phyloP scores from a whole-genome alignment of 37 sponge, comb jelly and placozoan genomes.

The Dysidea cf. avara region DNA sequence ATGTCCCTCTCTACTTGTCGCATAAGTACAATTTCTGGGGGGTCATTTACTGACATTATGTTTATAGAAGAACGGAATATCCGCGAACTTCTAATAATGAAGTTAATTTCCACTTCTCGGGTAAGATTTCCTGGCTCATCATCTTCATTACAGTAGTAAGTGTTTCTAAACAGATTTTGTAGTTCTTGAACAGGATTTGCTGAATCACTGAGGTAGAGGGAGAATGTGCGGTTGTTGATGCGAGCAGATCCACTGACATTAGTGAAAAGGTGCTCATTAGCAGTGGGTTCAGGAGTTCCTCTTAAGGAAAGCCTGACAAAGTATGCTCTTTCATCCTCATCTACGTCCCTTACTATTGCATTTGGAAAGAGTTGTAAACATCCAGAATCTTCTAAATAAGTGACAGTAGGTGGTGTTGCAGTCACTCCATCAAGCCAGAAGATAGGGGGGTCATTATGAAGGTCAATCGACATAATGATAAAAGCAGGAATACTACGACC shows the following conservation, averaged over 20 bases:
- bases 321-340: slow-evolving; percentile 3
- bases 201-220: neutral
- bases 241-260: neutral
- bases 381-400: slow-evolving; percentile 55
- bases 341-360: slow-evolving; percentile 25
- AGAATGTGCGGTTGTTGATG: neutral
- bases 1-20: slow-evolving; percentile 37
- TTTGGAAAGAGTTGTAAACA: slow-evolving; percentile 21
- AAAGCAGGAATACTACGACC: slow-evolving; percentile 28
- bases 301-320: too few relatives aligned
- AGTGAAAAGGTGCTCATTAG: too few relatives aligned
- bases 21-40: slow-evolving; percentile 31
- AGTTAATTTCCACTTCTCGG: slow-evolving; percentile 25
- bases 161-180: too few relatives aligned
- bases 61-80: slow-evolving; percentile 7
- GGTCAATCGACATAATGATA: slow-evolving; percentile 30
- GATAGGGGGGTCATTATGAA: slow-evolving; percentile 43
- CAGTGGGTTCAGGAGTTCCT: too few relatives aligned
- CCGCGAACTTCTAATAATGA: slow-evolving; percentile 3
- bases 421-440: slow-evolving; percentile 45
- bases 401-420: slow-evolving; percentile 4
- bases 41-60: slow-evolving; percentile 55
- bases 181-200: neutral
- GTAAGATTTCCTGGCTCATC: slow-evolving; percentile 65
- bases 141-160: slow-evolving; percentile 51